Base-by-base conservation (phyloP, 2,797 vertebrate genomes). In the Arrhamphus sclerolepis region DNA sequence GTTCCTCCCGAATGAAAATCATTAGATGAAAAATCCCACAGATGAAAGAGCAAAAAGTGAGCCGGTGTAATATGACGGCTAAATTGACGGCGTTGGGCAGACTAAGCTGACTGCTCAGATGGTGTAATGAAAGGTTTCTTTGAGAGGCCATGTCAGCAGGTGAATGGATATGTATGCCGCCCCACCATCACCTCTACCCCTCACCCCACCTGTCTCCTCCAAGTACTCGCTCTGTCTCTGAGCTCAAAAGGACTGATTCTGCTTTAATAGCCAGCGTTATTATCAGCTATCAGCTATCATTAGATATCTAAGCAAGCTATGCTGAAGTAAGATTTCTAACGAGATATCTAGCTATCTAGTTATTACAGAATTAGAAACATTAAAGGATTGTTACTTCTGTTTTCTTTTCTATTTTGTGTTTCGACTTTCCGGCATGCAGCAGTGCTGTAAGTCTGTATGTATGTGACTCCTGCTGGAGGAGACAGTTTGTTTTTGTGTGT, bases 71-170 rank as follows among this genome's bases (percentile, higher is more conserved):
- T 82, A 72, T 86, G 83, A 86, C 81, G 72, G 73, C 80, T 80
- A 83, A 84, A 87, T 80, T 86, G 82, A 90, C 66, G 61, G 73
- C 67, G 67, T 59, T 51, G 73, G 81, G 72, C 73, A 44, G 76
- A 75, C 72, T 79, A 70, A 84, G 83, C 78, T 57, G 80, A 75
- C 65, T 88, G 79, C 77, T 86, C 80, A 72, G 77, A 84, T 75
- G 72, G 72, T 72, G 78, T 86, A 83, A 89, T 91, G 86, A 90
- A 91, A 89, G 83, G 83, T 75, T 86, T 83, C 86, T 89, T 89
- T 89, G 81, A 90, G 75, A 77, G 81, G 80, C 87, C 81, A 44
- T 84, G 86, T 84, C 85, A 85, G 86, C 82, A 87, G 85, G 84
- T 90, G 88, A 87, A 81, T 80, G 56, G 75, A 72, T 82, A 86